Evolutionary conservation across 2,113 vertebrate genomes (phyloP), one percentile per base, ranked within the genome.

Genomic region (Theristicus caerulescens): DNA sequence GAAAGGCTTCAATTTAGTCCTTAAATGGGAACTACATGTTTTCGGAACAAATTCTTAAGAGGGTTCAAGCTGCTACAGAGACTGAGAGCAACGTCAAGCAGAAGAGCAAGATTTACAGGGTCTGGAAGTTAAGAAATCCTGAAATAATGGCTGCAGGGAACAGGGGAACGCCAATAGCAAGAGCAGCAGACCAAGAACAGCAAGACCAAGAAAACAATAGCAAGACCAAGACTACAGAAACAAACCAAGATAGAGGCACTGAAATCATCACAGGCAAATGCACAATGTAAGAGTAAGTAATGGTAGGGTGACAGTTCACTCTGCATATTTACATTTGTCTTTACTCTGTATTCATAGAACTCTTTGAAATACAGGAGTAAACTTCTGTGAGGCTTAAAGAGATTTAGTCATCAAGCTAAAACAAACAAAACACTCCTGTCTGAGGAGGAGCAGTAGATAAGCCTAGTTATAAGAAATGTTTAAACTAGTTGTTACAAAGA

Each of bases 321-420:
- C 81, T 95, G 67, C 46, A 13, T 89, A 77, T 86, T 92, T 94
- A 73, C 80, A 73, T 72, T 88, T 80, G 64, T 52, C 72, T 81
- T 86, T 77, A 44, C 26, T 36, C 52, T 57, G 20, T 88, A 76
- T 80, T 90, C 70, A 81, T 52, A 89, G 73, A 78, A 42, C n/a
- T 70, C 69, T 94, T 85, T 89, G 69, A 94, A 95, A 95, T 54
- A 70, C 46, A 86, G 42, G 27, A 89, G 40, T 89, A 93, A 89
- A 74, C 65, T 96, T 91, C 81, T 93, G 59, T 16, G 67, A 94
- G 77, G 54, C 67, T 95, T 95, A 89, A 84, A 93, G 36, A 52
- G 67, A 91, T 93, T 93, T 92, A 90, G 21, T 54, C 86, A 73
- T 69, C 64, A 34, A 61, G 58, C 51, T 93, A 86, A 94, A 95